Evolutionary conservation across 2,113 vertebrate genomes (phyloP), one percentile per base, ranked within the genome.

Genomic region (Chiloscyllium plagiosum): DNA sequence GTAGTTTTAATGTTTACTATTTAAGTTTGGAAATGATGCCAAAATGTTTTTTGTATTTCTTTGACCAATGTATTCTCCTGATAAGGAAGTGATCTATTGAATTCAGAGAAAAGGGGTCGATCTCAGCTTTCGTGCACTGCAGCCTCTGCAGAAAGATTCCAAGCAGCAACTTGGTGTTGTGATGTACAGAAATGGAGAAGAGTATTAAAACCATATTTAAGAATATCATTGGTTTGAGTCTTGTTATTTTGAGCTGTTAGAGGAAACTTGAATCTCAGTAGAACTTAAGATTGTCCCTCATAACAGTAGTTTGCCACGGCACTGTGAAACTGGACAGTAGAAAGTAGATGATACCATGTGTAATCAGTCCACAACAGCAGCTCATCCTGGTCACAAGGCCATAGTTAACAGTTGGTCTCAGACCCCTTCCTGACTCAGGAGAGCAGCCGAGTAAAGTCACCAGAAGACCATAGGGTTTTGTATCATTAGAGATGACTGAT

Each of bases 121-220:
- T 97, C 97, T 96, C 97, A 97, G 97, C 97, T 97, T 98, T 98
- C 93, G 97, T 98, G 97, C 98, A 98, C 97, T 98, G 97, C 98
- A 98, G 97, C 97, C 97, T 98, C 98, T 98, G 97, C 97, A 98
- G 97, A 98, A 97, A 97, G 98, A 98, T 98, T 97, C 97, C 98
- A 97, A 98, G 97, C 97, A 98, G 98, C 98, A 95, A 98, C 98
- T 98, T 98, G 98, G 98, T 98, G 98, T 98, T 98, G 98, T 98
- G 98, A 98, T 98, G 98, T 98, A 98, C 98, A 98, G 98, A 98
- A 98, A 98, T 98, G 98, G 98, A 98, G 98, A 98, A 98, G 98
- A 98, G 98, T 98, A 98, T 98, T 98, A 98, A 95, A 98, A 98
- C 98, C 97, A 98, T 98, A 98, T 98, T 98, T 98, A 98, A 98